Evolutionary conservation across 2,113 vertebrate genomes (phyloP), one percentile per base, ranked within the genome.

Genomic region (Onychostoma macrolepis): DNA sequence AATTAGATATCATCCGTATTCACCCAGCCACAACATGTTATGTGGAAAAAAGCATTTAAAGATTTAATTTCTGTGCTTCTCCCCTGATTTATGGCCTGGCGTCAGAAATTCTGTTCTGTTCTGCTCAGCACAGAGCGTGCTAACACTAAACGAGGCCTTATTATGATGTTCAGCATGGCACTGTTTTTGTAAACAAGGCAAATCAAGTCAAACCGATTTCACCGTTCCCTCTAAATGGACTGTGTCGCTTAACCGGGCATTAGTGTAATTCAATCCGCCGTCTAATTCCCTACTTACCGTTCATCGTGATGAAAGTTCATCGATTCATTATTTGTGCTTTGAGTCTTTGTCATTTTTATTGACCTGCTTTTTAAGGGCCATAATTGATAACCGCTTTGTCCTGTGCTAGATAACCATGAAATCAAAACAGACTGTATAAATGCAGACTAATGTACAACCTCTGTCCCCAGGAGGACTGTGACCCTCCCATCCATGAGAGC

Each of bases 401-500:
- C 79, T 83, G 80, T n/a, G 80, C 80, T 24, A 69, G 63, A 83
- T 65, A 81, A 65, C 36, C 79, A 45, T 83, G 67, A 30, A 74
- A 53, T 24, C 82, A 74, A 84, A 71, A 71, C 67, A 84, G 48
- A 74, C 67, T n/a, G 78, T 78, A 75, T 75, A 75, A 75, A 38
- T 9, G 36, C 38, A 6, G 12, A 53, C 75, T 78, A 78, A 78
- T 78, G 75, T 33, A 28, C 26, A 17, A 78, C n/a, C 75, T 43
- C 17, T 90, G 85, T 89, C 88, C 78, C 85, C 88, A 99, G 98
- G 98, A 99, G 91, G 98, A 99, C 91, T 92, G 93, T 9, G 97
- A 99, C 58, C 98, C 98, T 63, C 93, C 97, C 71, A 85, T 99
- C 89, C 96, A 97, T 1, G 98, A 99, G 93, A 99, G 98, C 89